phyloP scores from a whole-genome alignment of 1,140 invertebrate species.

The Drosophila eugracilis region DNA sequence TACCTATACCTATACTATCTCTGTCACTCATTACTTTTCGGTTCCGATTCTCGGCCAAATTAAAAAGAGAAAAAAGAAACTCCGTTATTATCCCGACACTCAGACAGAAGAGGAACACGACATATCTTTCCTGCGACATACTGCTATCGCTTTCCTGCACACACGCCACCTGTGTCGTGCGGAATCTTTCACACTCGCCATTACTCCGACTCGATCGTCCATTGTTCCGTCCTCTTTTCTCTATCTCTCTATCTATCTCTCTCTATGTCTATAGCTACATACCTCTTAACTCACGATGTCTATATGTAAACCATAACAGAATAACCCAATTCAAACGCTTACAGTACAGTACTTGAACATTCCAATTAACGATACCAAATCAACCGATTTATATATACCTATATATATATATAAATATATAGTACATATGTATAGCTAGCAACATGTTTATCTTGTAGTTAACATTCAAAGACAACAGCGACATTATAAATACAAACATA shows the following conservation, averaged over 20 bases:
- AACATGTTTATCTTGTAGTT: slow-evolving; percentile 78
- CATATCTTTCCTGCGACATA: slow-evolving; percentile 24
- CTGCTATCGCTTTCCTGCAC: slow-evolving; percentile 43
- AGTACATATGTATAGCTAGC: slow-evolving; percentile 82
- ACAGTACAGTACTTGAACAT: slow-evolving; percentile 73
- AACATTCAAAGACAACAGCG: slow-evolving; percentile 48
- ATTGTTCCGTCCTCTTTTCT: slow-evolving; percentile 35
- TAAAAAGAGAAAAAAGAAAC: not conserved
- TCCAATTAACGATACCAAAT: slow-evolving; percentile 34
- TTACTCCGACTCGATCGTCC: slow-evolving; percentile 15
- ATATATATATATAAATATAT: slow-evolving; percentile 59
- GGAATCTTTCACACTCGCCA: slow-evolving; percentile 17
- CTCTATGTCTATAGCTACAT: slow-evolving; percentile 34
- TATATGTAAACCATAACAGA: slow-evolving; percentile 32
- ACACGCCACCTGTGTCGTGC: slow-evolving; percentile 21
- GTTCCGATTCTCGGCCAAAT: slow-evolving; percentile 46
- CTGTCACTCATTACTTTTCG: slow-evolving; percentile 72
- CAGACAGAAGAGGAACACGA: slow-evolving; percentile 35
- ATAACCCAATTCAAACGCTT: slow-evolving; percentile 62
- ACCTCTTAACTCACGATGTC: slow-evolving; percentile 26
- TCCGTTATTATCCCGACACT: slow-evolving; percentile 32
- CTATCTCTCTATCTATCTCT: slow-evolving; percentile 42
- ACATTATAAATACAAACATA: slow-evolving; percentile 55
- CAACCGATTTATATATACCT: slow-evolving; percentile 44
- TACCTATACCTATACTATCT: slow-evolving; percentile 56